These are phyloP conservation scores for Endomychus coccineus DNA, from an alignment of 2,888 invertebrate genomes.

Conservation along the genomic window DNA sequence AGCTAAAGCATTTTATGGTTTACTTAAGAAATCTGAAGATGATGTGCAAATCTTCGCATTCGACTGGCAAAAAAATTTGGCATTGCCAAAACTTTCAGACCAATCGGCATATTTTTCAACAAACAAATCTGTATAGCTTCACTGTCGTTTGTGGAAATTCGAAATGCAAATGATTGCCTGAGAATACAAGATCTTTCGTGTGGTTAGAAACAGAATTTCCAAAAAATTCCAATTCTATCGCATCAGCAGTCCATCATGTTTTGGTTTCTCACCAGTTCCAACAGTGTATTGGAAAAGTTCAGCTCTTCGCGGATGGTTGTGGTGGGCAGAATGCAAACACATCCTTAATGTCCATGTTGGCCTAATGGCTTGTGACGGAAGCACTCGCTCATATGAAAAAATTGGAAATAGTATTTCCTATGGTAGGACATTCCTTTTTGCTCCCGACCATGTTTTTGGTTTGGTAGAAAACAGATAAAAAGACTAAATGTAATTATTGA, in stretches of 20 bases:
- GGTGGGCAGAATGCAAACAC: too few relatives aligned
- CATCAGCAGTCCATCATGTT: slow-evolving; percentile 26
- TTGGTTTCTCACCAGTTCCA: slow-evolving; percentile 19
- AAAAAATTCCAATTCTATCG: slow-evolving; percentile 24
- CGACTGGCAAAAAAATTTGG: slow-evolving; percentile 31
- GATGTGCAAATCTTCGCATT: slow-evolving; percentile 19
- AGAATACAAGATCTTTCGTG: slow-evolving; percentile 3
- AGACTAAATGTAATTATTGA: slow-evolving; percentile 15
- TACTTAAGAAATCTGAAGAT: slow-evolving; percentile 9
- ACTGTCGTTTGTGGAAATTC: slow-evolving; percentile 27
- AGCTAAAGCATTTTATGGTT: slow-evolving; percentile 5
- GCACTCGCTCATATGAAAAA: slow-evolving; percentile 16
- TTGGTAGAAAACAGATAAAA: slow-evolving; percentile 25
- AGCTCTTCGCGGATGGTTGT: slow-evolving; percentile 4
- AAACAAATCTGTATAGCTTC: slow-evolving; percentile 29
- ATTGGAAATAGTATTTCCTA: slow-evolving; percentile 27
- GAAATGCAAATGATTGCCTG: slow-evolving; percentile 15
- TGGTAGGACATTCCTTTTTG: too few relatives aligned
- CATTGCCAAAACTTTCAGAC: slow-evolving; percentile 27
- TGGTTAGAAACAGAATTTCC: slow-evolving; percentile 5
- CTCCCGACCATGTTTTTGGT: slow-evolving; percentile 28
- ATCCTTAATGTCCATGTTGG: slow-evolving; percentile 27
- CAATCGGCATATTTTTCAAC: slow-evolving; percentile 29
- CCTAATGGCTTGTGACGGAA: slow-evolving; percentile 23
- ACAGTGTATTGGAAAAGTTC: slow-evolving; percentile 25